A percentile compares a stretch with the other conserved stretches of the same genome.
Evolutionary conservation across 2,888 invertebrate genomes (phyloP).

Genomic region (Drosophila borborema): DNA sequence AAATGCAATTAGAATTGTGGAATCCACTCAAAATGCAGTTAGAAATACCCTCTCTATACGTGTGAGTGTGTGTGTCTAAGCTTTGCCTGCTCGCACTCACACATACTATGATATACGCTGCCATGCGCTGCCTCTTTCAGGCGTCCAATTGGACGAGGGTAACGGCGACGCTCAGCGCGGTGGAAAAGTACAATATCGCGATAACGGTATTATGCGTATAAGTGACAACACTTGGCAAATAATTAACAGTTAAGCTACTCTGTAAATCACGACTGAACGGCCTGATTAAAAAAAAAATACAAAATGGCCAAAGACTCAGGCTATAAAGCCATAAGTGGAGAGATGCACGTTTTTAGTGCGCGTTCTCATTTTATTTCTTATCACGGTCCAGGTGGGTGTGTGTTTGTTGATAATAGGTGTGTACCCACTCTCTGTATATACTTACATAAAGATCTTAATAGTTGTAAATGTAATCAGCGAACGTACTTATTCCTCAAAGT

Average conservation of each 20-base stretch:
- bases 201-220: conserved; percentile 70
- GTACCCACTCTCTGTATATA: conserved; percentile 25
- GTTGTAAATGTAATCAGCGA: conserved; percentile 36
- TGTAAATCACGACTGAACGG: conserved; percentile 63
- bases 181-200: conserved; percentile 55
- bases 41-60: conserved; percentile 4
- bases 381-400: conserved; percentile 50
- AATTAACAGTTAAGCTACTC: conserved; percentile 48
- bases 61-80: background rate
- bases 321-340: conserved; percentile 6
- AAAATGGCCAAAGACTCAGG: conserved; percentile 28
- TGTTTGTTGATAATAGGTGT: conserved; percentile 35
- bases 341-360: conserved; percentile 55
- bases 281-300: conserved; percentile 48
- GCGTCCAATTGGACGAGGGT: conserved; percentile 20
- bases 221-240: conserved; percentile 44
- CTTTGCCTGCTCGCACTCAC: conserved; percentile 1
- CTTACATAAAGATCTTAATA: conserved; percentile 70
- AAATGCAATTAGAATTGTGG: conserved; percentile 22
- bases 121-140: conserved; percentile 4
- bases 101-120: no score
- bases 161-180: conserved; percentile 30
- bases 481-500: conserved; percentile 12
- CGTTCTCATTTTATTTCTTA: conserved; percentile 40
- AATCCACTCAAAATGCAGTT: conserved; percentile 31